Percentiles rank a stretch among this genome's conserved stretches.
phyloP scores from a whole-genome alignment of 2,113 vertebrate species.

The Balaenoptera acutorostrata region DNA sequence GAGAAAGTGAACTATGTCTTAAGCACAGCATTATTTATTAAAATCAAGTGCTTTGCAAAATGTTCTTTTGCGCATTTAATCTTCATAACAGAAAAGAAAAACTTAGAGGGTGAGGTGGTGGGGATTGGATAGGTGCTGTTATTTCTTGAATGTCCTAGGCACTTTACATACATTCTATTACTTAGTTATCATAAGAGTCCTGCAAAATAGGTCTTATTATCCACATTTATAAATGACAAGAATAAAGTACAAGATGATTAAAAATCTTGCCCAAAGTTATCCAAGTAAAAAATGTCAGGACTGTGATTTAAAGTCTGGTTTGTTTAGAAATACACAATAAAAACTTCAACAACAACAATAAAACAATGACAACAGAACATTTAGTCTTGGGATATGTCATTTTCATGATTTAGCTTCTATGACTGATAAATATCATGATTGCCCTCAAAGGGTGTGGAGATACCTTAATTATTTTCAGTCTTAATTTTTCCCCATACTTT shows the following conservation, averaged over 20 bases:
- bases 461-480: neutral
- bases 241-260: neutral
- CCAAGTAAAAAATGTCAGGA: neutral
- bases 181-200: neutral
- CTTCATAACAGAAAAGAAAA: neutral
- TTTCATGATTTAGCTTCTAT: neutral
- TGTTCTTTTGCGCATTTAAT: neutral
- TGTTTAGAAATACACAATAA: neutral
- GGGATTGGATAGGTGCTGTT: neutral
- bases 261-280: neutral
- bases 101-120: neutral
- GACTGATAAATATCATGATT: neutral
- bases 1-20: neutral
- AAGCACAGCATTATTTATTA: neutral
- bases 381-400: neutral
- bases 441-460: neutral
- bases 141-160: neutral
- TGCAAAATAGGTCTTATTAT: neutral
- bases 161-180: neutral
- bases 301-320: neutral
- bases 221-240: neutral
- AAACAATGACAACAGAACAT: neutral
- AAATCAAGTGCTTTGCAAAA: neutral
- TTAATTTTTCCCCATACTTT: neutral
- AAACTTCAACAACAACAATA: neutral